Evolutionary conservation across 2,797 vertebrate genomes (phyloP), one percentile per base, ranked within the genome.

Genomic region (Valencia hispanica): DNA sequence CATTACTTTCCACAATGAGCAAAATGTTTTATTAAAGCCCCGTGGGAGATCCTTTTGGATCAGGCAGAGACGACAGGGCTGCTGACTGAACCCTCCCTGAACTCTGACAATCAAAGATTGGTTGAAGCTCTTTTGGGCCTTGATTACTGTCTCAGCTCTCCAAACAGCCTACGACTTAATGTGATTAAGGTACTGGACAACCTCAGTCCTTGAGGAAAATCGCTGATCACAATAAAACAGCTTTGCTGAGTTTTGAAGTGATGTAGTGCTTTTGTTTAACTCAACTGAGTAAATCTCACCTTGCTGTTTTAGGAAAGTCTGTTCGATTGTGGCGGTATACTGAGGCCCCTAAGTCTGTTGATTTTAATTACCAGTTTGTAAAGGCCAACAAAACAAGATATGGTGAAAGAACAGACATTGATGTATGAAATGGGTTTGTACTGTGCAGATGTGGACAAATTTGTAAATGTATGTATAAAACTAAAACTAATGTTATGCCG

Each of bases 11-110:
- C 96, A 95, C 95, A 95, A 95, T 88, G 94, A 96, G 91, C 89
- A 94, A 94, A 96, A 96, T 96, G 95, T 96, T 97, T 97, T 96
- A 95, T 96, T 96, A 94, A 91, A 82, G 93, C 93, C 95, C 95
- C 94, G 39, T 73, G 94, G 91, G 95, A 91, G 90, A 88, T 89
- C 88, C 89, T 85, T 85, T 94, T 91, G 94, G 94, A 95, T 96
- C 93, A 94, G 93, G 90, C 91, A 89, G 94, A 95, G 94, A 91
- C 89, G 94, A 92, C 59, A 85, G 82, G 90, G 88, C 94, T 94
- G 91, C 94, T 94, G 94, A 95, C 73, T 81, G 93, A 94, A 95
- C 95, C 91, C 94, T 84, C 93, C 90, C 89, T 95, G 95, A 96
- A 96, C 95, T 95, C 93, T 91, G 81, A 84, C 90, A 94, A 95